Percentiles rank a stretch among this genome's conserved stretches.
These are phyloP conservation scores for Dinoponera quadriceps DNA, from an alignment of 1,140 invertebrate genomes.

Conservation along the genomic window DNA sequence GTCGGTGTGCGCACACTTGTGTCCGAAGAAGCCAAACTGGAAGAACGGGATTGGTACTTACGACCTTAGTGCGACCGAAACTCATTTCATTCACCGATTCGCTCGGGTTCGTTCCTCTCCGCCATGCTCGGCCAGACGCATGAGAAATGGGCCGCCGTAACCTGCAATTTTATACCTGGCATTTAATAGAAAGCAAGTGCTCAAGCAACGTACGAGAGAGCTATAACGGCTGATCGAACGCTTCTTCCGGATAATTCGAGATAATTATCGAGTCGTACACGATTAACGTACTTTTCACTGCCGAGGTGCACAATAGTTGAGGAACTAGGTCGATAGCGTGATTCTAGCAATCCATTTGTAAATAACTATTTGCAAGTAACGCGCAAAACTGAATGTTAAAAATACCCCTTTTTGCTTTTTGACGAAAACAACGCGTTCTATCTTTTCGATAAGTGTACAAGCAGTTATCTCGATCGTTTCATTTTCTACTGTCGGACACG, in stretches of 20 bases:
- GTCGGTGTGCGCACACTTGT: not conserved
- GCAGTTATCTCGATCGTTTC: too few species aligned
- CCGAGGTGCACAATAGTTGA: too few species aligned
- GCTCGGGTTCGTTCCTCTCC: constrained; percentile 46
- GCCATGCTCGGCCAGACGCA: constrained; percentile 44
- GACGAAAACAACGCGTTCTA: too few species aligned
- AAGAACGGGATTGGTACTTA: constrained; percentile 74
- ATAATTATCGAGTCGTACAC: constrained; percentile 38
- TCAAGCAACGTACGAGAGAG: constrained; percentile 63
- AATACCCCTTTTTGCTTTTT: too few species aligned
- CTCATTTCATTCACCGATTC: constrained; percentile 74
- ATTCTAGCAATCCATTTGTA: not conserved
- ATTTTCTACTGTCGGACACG: too few species aligned
- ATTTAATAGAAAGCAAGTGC: constrained; percentile 71
- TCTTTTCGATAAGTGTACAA: too few species aligned
- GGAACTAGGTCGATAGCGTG: constrained; percentile 43
- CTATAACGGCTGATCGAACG: constrained; percentile 33
- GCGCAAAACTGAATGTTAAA: too few species aligned
- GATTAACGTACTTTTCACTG: constrained; percentile 25
- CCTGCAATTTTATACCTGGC: constrained; percentile 72
- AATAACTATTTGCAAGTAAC: too few species aligned
- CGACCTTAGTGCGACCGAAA: constrained; percentile 69
- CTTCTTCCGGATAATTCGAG: constrained; percentile 23
- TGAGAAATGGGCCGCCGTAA: constrained; percentile 69
- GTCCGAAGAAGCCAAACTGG: constrained; percentile 62